Evolutionary conservation across 2,113 vertebrate genomes (phyloP), one percentile per base, ranked within the genome.

Genomic region (Seriola quinqueradiata): DNA sequence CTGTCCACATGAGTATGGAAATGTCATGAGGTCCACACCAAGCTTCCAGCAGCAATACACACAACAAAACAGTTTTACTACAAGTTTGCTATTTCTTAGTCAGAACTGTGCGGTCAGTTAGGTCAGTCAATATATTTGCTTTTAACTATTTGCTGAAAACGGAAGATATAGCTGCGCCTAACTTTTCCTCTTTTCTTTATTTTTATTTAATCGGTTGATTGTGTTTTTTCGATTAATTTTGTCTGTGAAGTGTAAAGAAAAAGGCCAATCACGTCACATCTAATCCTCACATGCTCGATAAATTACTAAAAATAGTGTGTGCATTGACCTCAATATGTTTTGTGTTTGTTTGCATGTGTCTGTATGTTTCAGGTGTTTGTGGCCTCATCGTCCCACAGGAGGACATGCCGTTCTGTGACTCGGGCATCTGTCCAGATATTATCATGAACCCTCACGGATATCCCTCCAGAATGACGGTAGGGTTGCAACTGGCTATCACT

Each of bases 371-470:
- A 99, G 98, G 98, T 93, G 98, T 99, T 63, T 99, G 98, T 78
- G 98, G 98, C 54, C 93, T 99, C 93, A 99, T 99, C 14, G 98
- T 99, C 85, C 98, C 97, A 54, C 98, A 99, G 89, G 98, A 99
- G 89, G 98, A 99, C 94, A 99, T 99, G 98, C 98, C 98, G 0
- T 99, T 99, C 85, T 98, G 97, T 76, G 98, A 99, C 86, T 94
- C 97, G 0, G 98, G 98, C 67, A 99, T 99, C 93, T 99, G 98
- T 82, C 98, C 98, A 1, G 98, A 99, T 85, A 99, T 99, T 91
- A 99, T 99, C 85, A 99, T 99, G 98, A 99, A 99, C 94, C 98
- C 98, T 85, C 98, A 99, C 0, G 98, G 98, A 82, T 99, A 97
- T 94, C 98, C 98, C 75, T 99, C 98, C 0, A 97, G 98, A 91